Conservation (phyloP, 2,888 invertebrate species). For the Sussaba pulchella region DNA sequence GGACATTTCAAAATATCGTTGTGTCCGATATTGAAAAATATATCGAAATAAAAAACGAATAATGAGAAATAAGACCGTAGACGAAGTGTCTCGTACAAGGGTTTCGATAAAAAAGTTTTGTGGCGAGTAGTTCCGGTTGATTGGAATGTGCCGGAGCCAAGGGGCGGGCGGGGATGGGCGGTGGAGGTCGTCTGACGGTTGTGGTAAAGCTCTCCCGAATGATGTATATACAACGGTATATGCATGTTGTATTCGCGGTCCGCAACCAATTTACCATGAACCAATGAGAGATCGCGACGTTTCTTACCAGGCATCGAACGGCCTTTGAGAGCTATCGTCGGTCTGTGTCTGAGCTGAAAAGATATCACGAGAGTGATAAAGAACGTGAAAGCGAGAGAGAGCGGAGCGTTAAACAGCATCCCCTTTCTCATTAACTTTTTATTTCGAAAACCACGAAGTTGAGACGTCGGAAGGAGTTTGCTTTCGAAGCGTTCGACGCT, state of each 20-base stretch:
- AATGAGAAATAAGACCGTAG: not conserved
- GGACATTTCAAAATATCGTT: not conserved
- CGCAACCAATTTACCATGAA: slow-evolving; percentile 64
- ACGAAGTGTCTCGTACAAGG: not conserved
- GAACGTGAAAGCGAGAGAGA: slow-evolving; percentile 44
- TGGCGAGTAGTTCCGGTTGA: slow-evolving; percentile 16
- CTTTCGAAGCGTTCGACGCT: slow-evolving; percentile 52
- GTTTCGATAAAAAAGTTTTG: slow-evolving; percentile 12
- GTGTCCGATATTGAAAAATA: slow-evolving; percentile 2
- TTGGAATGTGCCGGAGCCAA: slow-evolving; percentile 42
- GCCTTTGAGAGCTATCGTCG: slow-evolving; percentile 69
- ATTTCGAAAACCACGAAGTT: slow-evolving; percentile 80
- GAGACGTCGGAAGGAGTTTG: slow-evolving; percentile 77
- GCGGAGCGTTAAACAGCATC: slow-evolving; percentile 77
- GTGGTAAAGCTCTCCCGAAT: too few species aligned
- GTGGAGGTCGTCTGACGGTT: too few species aligned
- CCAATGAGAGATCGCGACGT: slow-evolving; percentile 65
- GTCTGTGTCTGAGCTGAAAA: slow-evolving; percentile 19
- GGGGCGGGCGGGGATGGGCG: slow-evolving; percentile 9
- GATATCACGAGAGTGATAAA: not conserved
- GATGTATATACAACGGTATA: slow-evolving; percentile 6
- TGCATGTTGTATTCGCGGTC: slow-evolving; percentile 30
- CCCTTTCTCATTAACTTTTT: slow-evolving; percentile 84
- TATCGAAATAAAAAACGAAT: not conserved
- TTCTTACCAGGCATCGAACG: slow-evolving; percentile 71